These are phyloP conservation scores for Suricata suricatta DNA, from an alignment of 2,113 vertebrate species.

Conservation along the genomic window DNA sequence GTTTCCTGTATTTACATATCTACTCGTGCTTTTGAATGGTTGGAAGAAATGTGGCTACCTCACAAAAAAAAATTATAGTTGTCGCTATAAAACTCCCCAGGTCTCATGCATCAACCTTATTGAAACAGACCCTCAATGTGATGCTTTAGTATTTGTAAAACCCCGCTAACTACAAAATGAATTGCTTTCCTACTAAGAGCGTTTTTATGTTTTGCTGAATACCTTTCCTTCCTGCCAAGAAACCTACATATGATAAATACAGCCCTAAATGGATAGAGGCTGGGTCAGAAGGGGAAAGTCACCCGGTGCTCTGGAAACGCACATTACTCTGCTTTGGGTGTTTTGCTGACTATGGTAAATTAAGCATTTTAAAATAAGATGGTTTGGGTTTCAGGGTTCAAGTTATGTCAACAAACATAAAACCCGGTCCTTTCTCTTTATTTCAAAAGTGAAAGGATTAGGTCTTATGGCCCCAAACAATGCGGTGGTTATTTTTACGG, in stretches of 20 bases:
- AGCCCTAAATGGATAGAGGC: constrained; percentile 45
- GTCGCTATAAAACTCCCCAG: not conserved
- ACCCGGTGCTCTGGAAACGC: not conserved
- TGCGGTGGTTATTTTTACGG: not conserved
- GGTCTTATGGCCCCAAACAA: not conserved
- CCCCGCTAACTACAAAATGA: constrained; percentile 75
- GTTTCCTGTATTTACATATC: constrained; percentile 57
- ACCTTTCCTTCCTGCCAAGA: constrained; percentile 69
- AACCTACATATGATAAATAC: constrained; percentile 66
- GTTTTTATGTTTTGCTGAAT: constrained; percentile 71
- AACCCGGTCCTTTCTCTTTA: constrained; percentile 40
- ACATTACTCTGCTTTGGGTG: not conserved
- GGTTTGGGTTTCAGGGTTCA: constrained; percentile 78
- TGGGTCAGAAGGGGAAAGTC: constrained; percentile 26
- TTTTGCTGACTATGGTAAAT: constrained; percentile 66
- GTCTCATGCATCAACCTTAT: constrained; percentile 63
- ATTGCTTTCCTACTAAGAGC: constrained; percentile 73
- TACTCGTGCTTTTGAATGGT: not conserved
- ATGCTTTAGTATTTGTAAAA: constrained; percentile 77
- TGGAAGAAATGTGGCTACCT: constrained; percentile 15
- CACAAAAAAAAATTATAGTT: not conserved
- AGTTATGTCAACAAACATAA: constrained; percentile 75
- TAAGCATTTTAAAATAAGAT: constrained; percentile 64
- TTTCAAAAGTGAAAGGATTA: constrained; percentile 33
- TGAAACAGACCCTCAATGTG: constrained; percentile 68